Evolutionary conservation across 2,113 vertebrate species (phyloP).

Genomic region (Oncorhynchus mykiss): DNA sequence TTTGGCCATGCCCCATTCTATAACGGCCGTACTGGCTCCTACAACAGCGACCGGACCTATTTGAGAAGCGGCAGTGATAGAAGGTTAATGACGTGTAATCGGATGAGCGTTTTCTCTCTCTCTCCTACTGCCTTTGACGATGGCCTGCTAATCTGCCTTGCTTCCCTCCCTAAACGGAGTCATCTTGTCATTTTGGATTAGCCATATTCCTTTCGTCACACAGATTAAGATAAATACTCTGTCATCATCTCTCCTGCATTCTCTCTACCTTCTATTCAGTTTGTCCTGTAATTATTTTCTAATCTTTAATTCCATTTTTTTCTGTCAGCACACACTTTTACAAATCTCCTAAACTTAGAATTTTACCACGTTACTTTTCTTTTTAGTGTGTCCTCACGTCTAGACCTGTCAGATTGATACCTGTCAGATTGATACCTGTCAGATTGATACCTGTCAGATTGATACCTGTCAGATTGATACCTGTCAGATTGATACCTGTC

Average conservation of each 20-base stretch:
- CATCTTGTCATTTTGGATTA: conserved; percentile 49
- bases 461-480: background rate
- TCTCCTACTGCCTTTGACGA: conserved; percentile 23
- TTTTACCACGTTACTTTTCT: conserved; percentile 15
- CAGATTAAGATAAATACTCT: conserved; percentile 42
- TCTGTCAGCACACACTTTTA: background rate
- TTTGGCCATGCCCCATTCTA: background rate
- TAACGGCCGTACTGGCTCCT: background rate
- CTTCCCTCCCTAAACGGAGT: conserved; percentile 24
- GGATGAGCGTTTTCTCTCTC: conserved; percentile 29
- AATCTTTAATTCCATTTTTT: conserved; percentile 16
- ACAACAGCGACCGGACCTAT: background rate
- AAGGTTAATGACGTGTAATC: conserved; percentile 42
- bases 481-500: background rate
- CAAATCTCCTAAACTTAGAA: background rate
- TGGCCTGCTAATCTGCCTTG: conserved; percentile 34
- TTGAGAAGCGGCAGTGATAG: conserved; percentile 20
- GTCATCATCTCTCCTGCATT: conserved; percentile 24
- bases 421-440: background rate
- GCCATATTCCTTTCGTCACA: conserved; percentile 46
- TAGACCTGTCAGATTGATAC: background rate
- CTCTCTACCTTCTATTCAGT: conserved; percentile 28
- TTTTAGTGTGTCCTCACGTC: background rate
- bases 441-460: background rate
- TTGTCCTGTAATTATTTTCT: conserved; percentile 19